phyloP scores from a whole-genome alignment of 64 coral and sea anemone species.

The Montipora cactus region DNA sequence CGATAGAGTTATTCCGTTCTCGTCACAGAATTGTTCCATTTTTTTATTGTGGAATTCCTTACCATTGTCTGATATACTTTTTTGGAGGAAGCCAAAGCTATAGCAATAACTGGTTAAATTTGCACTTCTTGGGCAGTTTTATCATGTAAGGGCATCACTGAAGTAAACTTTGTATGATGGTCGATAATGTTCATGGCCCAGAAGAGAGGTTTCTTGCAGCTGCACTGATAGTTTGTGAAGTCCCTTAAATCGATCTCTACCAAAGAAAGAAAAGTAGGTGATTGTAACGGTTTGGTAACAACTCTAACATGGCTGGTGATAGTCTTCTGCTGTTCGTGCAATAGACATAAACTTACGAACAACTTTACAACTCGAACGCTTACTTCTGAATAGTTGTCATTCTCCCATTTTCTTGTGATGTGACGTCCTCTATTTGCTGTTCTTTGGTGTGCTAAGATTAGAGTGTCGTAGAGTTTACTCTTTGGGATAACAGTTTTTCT shows the following conservation, averaged over 20 bases:
- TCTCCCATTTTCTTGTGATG: too few species aligned
- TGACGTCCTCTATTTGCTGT: too few species aligned
- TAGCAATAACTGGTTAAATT: not conserved
- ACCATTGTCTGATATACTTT: slow-evolving; percentile 4
- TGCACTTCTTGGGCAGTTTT: slow-evolving; percentile 1
- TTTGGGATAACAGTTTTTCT: too few species aligned
- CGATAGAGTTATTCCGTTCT: not conserved
- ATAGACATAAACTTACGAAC: too few species aligned
- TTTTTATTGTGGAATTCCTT: slow-evolving; percentile 9
- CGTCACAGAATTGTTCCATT: not conserved
- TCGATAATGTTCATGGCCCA: slow-evolving; percentile 18
- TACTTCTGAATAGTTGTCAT: too few species aligned
- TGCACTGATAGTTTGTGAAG: not conserved
- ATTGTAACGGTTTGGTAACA: not conserved
- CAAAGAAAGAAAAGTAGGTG: not conserved
- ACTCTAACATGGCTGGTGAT: too few species aligned
- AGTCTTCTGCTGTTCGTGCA: not conserved
- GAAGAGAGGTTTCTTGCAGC: not conserved
- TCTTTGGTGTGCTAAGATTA: too few species aligned
- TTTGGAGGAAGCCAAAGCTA: not conserved
- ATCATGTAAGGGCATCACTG: not conserved
- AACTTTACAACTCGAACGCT: too few species aligned
- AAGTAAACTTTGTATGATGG: slow-evolving; percentile 10
- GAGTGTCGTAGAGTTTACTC: too few species aligned
- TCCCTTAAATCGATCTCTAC: slow-evolving; percentile 17